A percentile compares a stretch with the other conserved stretches of the same genome.
phyloP scores from a whole-genome alignment of 2,113 vertebrate species.

The Myotis lucifugus region DNA sequence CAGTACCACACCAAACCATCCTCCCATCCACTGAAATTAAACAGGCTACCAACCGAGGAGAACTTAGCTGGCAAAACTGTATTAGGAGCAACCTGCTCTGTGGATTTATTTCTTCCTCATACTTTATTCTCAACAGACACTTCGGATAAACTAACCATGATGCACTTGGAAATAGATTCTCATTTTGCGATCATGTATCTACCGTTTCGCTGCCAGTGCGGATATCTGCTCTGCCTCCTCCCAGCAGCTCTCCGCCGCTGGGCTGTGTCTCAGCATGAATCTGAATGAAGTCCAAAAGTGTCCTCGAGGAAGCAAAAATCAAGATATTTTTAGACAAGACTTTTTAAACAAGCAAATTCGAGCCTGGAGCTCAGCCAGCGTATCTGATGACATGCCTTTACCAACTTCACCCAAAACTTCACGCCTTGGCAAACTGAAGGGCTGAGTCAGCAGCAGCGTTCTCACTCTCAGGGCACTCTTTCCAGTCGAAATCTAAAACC shows the following conservation, averaged over 20 bases:
- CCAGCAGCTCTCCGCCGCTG: background rate
- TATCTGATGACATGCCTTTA: slow-evolving; percentile 48
- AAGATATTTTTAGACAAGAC: background rate
- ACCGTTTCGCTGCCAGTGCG: background rate
- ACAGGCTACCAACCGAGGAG: slow-evolving; percentile 92
- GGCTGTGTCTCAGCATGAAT: background rate
- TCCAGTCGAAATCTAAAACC: background rate
- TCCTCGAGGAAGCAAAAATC: slow-evolving; percentile 47
- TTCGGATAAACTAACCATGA: background rate
- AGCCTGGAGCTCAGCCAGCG: slow-evolving; percentile 2
- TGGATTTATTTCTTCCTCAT: background rate
- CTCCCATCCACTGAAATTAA: slow-evolving; percentile 93
- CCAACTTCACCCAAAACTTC: background rate
- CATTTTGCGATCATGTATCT: background rate
- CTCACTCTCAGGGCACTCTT: slow-evolving; percentile 3
- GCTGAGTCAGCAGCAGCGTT: slow-evolving; percentile 36
- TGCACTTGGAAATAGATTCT: background rate
- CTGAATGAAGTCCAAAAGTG: slow-evolving; percentile 41
- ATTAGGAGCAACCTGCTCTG: slow-evolving; percentile 88
- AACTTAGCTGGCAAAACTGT: slow-evolving; percentile 94
- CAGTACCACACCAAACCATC: slow-evolving; percentile 96
- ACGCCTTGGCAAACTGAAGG: background rate
- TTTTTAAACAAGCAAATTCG: slow-evolving; percentile 56
- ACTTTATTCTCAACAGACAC: background rate
- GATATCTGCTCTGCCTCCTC: background rate